These are phyloP conservation scores for Hetaerina americana DNA, from an alignment of 1,140 invertebrate genomes.

Conservation along the genomic window DNA sequence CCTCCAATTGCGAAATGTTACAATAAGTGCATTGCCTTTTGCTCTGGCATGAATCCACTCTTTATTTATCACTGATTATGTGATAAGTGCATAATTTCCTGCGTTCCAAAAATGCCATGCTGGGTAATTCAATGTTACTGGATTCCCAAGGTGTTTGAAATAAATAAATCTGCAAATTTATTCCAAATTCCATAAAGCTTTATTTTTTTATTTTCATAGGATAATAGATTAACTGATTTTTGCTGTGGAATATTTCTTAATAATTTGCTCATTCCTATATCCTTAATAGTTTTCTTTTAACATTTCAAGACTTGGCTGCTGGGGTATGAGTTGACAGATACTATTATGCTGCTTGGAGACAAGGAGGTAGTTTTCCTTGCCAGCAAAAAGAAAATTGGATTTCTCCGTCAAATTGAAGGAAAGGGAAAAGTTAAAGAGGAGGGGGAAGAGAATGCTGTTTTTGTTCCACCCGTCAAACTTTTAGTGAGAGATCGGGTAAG, in stretches of 20 bases:
- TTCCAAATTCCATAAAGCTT: conserved; percentile 5
- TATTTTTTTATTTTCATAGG: too few species aligned
- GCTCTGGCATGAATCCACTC: too few species aligned
- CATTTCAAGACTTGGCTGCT: conserved; percentile 84
- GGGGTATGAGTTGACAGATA: conserved; percentile 93
- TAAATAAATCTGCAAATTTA: not conserved
- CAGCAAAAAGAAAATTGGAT: conserved; percentile 97
- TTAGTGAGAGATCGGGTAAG: conserved; percentile 80
- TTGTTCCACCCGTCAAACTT: conserved; percentile 74
- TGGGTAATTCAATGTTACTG: too few species aligned
- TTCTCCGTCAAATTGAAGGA: conserved; percentile 79
- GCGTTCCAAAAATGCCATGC: too few species aligned
- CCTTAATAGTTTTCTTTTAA: too few species aligned
- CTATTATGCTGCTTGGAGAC: conserved; percentile 81
- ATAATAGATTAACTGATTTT: too few species aligned
- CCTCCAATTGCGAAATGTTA: not conserved
- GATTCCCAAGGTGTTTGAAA: not conserved
- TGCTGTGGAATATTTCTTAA: not conserved
- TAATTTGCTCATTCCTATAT: not conserved
- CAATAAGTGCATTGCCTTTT: too few species aligned
- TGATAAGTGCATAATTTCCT: too few species aligned
- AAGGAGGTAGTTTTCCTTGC: conserved; percentile 78
- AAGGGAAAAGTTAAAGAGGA: not conserved
- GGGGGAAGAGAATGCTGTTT: conserved; percentile 36
- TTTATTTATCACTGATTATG: too few species aligned